These are phyloP conservation scores for Felis chaus DNA, from an alignment of 2,113 vertebrate species.

Conservation along the genomic window DNA sequence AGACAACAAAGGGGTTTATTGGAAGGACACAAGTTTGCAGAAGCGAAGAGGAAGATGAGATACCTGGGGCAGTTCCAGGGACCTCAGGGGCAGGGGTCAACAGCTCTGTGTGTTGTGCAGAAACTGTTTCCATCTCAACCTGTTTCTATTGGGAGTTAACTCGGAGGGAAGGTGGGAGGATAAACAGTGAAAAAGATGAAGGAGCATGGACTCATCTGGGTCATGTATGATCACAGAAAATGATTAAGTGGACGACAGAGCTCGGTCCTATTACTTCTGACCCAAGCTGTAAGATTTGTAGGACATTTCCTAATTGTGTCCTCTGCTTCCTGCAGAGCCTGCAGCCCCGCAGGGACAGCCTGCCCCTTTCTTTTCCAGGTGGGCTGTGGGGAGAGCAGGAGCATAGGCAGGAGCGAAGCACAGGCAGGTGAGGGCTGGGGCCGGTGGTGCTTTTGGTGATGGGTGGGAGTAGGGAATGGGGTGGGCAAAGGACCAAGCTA, in stretches of 20 bases:
- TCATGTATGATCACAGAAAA: background rate
- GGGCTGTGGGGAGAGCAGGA: background rate
- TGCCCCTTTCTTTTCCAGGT: background rate
- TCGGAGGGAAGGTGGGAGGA: background rate
- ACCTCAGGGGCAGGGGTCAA: background rate
- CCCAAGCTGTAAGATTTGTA: background rate
- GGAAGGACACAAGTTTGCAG: background rate
- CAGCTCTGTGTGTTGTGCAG: background rate
- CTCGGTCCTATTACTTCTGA: background rate
- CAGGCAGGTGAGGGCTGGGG: background rate
- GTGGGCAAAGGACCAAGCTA: background rate
- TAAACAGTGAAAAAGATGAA: background rate
- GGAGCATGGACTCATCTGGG: background rate
- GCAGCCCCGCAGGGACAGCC: background rate
- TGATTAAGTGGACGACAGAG: background rate
- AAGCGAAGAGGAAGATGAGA: background rate
- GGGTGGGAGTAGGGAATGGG: background rate
- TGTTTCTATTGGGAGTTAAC: background rate
- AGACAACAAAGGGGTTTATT: background rate
- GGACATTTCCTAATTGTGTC: background rate
- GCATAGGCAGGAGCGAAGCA: background rate
- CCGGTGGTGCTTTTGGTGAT: background rate
- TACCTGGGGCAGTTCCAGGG: background rate
- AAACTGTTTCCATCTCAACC: background rate
- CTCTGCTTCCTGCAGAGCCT: background rate